A percentile compares a stretch with the other conserved stretches of the same genome.
These are phyloP conservation scores for Andrena bucephala DNA, from an alignment of 2,888 invertebrate species.

Conservation along the genomic window DNA sequence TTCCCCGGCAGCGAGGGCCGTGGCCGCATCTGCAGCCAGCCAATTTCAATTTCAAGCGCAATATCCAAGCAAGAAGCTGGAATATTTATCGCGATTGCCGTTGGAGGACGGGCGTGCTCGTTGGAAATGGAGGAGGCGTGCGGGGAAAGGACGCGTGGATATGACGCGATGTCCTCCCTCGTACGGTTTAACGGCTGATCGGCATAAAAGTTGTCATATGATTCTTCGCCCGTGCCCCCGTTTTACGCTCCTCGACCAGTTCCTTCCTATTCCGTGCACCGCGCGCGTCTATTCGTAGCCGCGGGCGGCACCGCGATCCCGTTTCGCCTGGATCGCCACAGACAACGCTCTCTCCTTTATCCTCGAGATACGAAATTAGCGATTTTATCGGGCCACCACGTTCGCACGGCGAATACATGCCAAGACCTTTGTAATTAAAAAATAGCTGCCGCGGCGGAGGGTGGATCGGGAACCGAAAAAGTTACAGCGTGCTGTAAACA, in stretches of 20 bases:
- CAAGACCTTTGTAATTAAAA: constrained; percentile 32
- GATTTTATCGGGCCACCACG: constrained; percentile 9
- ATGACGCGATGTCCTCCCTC: constrained; percentile 6
- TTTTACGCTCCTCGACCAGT: constrained; percentile 50
- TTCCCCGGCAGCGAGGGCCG: constrained; percentile 60
- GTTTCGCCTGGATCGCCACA: not conserved
- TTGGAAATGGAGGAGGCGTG: constrained; percentile 16
- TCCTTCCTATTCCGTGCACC: constrained; percentile 3
- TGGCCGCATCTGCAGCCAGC: constrained; percentile 59
- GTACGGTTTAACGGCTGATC: constrained; percentile 64
- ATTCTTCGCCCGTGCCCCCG: constrained; percentile 33
- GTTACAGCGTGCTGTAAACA: not conserved
- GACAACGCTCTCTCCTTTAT: not conserved
- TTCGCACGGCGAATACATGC: not conserved
- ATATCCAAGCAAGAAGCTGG: constrained; percentile 52
- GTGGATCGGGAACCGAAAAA: not conserved
- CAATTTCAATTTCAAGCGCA: constrained; percentile 71
- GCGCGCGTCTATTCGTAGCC: constrained; percentile 27
- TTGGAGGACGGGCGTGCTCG: not conserved
- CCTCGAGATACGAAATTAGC: constrained; percentile 14
- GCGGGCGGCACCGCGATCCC: not conserved
- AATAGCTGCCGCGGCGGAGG: not conserved
- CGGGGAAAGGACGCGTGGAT: constrained; percentile 26
- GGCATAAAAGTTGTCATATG: constrained; percentile 59
- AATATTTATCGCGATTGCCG: constrained; percentile 66